phyloP scores from a whole-genome alignment of 2,888 invertebrate genomes.

The Aporophyla lueneburgensis region DNA sequence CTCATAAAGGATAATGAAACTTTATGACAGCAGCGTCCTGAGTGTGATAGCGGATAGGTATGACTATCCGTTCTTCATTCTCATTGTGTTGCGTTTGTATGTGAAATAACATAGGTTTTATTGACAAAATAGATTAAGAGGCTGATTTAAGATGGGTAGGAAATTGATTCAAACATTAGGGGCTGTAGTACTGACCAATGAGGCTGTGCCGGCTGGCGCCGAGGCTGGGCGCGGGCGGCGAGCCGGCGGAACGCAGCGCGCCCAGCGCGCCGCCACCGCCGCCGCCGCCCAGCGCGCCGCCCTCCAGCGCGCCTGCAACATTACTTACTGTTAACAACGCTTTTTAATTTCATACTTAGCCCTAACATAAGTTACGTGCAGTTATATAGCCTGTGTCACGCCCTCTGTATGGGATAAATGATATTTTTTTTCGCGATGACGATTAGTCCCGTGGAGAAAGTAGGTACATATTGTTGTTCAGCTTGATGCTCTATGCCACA shows the following conservation, averaged over 20 bases:
- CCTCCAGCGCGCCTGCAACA: constrained; percentile 89
- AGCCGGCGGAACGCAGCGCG: constrained; percentile 89
- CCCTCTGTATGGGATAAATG: not conserved
- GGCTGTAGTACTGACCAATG: constrained; percentile 80
- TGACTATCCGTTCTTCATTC: not conserved
- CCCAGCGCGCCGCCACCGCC: constrained; percentile 88
- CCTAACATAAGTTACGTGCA: not conserved
- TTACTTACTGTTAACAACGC: constrained; percentile 43
- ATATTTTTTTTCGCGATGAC: not conserved
- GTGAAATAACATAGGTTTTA: not conserved
- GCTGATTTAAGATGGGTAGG: not conserved
- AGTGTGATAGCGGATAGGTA: not conserved
- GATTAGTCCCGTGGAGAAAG: not conserved
- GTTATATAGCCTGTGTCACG: not conserved
- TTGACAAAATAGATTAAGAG: not conserved
- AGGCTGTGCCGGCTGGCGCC: constrained; percentile 90
- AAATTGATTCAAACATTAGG: not conserved
- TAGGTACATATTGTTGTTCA: too few species aligned
- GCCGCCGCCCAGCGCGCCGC: constrained; percentile 90
- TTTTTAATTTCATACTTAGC: not conserved
- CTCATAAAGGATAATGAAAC: not conserved
- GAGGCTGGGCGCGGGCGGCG: constrained; percentile 90
- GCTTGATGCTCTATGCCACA: not conserved
- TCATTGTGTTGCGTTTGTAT: not conserved
- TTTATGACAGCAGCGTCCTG: not conserved